Evolutionary conservation across 2,888 invertebrate species (phyloP), one percentile per base, ranked within the genome.

Genomic region (Caprella mutica): DNA sequence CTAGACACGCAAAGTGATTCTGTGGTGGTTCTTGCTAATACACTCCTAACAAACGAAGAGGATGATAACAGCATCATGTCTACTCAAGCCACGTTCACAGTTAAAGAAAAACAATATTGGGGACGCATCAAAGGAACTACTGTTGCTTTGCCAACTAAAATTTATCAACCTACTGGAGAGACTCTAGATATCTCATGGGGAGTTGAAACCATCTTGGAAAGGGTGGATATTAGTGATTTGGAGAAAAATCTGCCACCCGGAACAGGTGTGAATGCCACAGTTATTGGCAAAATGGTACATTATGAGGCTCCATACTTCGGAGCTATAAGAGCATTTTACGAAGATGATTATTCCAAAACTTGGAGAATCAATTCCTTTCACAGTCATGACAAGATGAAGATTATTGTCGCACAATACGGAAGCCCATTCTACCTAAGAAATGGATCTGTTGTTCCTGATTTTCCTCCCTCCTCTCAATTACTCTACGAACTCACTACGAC

Each of bases 221-320:
- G 53, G 12, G 52, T 59, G n/a, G 50, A 51, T 24, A 54, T 29
- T 9, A 26, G 43, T 6, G 38, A 38, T 21, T 27, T 57, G 9
- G 43, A 48, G 14, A 51, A 56, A 14, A 29, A 30, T 1, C 53
- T 62, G 8, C 62, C 62, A 8, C 14, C 56, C 14, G 59, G 56
- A n/a, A 53, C 55, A 9, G 62, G 56, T 24, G 59, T 62, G 14
- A 56, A 62, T 27, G 62, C 56, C 19, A 35, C 53, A 8, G n/a
- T 62, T 14, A 27, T 53, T 21, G 62, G 62, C 14, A 56, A 29
- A 26, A 35, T 54, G 35, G 44, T 56, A 46, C 43, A 59, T 23
- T 62, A 54, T 42, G 59, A 62, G 44, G 59, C 59, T 5, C 62
- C 59, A 23, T 62, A 62, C 42, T 53, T 29, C 29, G 62, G 54